These are phyloP conservation scores for Xiphophorus maculatus DNA, from an alignment of 2,113 vertebrate genomes.

Conservation along the genomic window DNA sequence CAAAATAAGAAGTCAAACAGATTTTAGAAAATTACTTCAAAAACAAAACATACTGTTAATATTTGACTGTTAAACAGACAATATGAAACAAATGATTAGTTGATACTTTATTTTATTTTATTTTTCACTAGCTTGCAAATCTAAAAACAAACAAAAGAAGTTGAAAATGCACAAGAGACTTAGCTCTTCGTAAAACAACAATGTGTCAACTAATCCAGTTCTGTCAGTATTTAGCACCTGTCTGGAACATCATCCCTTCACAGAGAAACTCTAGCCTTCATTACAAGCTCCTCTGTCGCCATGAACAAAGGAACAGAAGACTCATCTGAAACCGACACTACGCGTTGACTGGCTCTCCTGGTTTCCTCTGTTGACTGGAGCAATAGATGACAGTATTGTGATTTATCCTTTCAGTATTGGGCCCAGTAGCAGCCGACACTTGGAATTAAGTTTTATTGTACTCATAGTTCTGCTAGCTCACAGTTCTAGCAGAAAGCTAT, in stretches of 20 bases:
- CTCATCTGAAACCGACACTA: constrained; percentile 51
- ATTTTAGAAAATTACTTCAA: background rate
- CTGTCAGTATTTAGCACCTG: constrained; percentile 51
- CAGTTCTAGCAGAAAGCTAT: no score
- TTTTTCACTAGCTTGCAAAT: background rate
- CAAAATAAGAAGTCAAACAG: no score
- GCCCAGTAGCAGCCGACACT: background rate
- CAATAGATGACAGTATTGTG: background rate
- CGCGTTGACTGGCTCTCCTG: constrained; percentile 31
- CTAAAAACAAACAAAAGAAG: background rate
- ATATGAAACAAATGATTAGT: background rate
- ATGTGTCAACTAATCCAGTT: constrained; percentile 6
- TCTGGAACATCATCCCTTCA: constrained; percentile 29
- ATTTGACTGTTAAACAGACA: background rate
- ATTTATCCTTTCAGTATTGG: constrained; percentile 9
- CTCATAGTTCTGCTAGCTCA: background rate
- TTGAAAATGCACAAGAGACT: background rate
- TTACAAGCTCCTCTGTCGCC: constrained; percentile 71
- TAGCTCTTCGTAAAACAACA: background rate
- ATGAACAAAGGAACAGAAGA: constrained; percentile 59
- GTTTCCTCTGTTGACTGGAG: constrained; percentile 39
- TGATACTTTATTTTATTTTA: no score
- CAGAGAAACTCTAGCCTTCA: constrained; percentile 58
- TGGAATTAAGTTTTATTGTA: background rate
- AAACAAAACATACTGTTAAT: background rate